phyloP scores from a whole-genome alignment of 2,113 vertebrate genomes.

The Fukomys damarensis region DNA sequence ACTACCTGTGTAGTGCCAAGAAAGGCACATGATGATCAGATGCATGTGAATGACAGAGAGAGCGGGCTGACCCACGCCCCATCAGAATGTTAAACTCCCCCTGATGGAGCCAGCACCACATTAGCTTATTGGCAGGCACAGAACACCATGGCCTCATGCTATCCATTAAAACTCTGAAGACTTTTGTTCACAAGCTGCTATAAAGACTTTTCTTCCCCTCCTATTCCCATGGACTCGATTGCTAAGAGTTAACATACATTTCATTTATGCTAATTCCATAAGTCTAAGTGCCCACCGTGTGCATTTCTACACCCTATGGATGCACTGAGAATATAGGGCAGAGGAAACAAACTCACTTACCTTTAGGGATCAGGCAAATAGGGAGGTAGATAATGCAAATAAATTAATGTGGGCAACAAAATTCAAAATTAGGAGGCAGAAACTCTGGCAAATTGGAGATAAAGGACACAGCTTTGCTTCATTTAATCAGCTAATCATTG shows the following conservation, averaged over 20 bases:
- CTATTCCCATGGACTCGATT: not conserved
- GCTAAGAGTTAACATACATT: not conserved
- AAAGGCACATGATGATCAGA: slow-evolving; percentile 23
- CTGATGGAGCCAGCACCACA: not conserved
- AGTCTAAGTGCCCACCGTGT: not conserved
- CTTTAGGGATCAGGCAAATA: not conserved
- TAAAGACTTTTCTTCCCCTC: slow-evolving; percentile 15
- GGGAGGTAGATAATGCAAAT: not conserved
- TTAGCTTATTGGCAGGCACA: slow-evolving; percentile 50
- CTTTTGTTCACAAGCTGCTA: not conserved
- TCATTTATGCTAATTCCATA: not conserved
- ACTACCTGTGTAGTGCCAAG: not conserved
- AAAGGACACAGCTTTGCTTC: not conserved
- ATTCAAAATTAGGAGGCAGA: not conserved
- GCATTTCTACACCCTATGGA: not conserved
- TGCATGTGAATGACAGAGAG: not conserved
- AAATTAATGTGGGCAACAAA: not conserved
- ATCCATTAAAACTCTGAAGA: slow-evolving; percentile 9
- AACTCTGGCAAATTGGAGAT: not conserved
- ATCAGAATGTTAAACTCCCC: not conserved
- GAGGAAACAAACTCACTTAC: not conserved
- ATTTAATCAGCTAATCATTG: not conserved
- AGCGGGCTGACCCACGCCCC: not conserved
- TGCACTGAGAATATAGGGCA: not conserved
- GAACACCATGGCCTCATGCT: slow-evolving; percentile 50